Base-by-base conservation (phyloP, 2,888 invertebrate species). In the Epinotia nisella region DNA sequence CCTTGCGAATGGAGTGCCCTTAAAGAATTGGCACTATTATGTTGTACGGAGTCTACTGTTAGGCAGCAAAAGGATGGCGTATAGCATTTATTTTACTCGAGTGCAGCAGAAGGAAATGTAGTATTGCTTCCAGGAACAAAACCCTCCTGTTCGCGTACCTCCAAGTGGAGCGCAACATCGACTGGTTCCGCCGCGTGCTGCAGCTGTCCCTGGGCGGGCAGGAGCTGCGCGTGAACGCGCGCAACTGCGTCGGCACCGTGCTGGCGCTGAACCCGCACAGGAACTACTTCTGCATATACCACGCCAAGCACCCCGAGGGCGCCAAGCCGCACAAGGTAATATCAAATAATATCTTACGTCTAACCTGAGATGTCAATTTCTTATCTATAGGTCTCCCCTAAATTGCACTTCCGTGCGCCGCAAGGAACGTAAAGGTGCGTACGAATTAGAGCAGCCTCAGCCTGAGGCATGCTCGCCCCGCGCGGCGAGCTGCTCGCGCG, bases 271-370 rank as follows among this genome's bases (percentile, higher is more conserved):
- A 99, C 92, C 99, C 99, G 29, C 98, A 98, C 92, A 95, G 99
- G 76, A 98, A 98, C 92, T 99, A 99, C 94, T 99, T 98, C 94
- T 99, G 98, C 89, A 98, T 99, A 94, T 99, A 99, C 93, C 99
- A 99, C 93, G 98, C 98, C 72, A 98, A 98, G 91, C 98, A 98
- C 90, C 97, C 97, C 1, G 98, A 98, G 91, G 94, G 95, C 74
- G 93, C 94, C 77, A 95, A 95, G 81, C 95, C 96, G 60, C 95
- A 95, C 69, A 96, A 96, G 94, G 96, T 67, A 62, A 5, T 2
- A n/a, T n/a, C n/a, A n/a, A n/a, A n/a, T n/a, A n/a, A n/a, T n/a
- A n/a, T n/a, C n/a, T n/a, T n/a, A n/a, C n/a, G n/a, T n/a, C n/a
- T n/a, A n/a, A n/a, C n/a, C n/a, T n/a, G n/a, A n/a, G n/a, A n/a